Conservation (phyloP, 2,113 vertebrate genomes). For the Ctenomys sociabilis region DNA sequence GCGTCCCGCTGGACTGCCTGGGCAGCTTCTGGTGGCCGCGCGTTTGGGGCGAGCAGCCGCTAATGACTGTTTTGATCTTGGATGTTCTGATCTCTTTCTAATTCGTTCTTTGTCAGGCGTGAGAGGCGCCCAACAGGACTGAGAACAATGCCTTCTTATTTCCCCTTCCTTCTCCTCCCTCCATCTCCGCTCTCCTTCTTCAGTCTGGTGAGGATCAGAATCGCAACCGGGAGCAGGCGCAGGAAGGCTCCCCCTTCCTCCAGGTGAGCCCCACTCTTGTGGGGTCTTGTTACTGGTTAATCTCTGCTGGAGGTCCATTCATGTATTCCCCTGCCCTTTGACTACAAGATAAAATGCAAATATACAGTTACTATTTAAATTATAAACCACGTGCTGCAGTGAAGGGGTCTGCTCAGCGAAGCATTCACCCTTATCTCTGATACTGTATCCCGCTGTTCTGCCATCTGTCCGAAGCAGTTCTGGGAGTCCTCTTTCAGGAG, state of each 20-base stretch:
- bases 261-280: neutral
- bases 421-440: neutral
- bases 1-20: slow-evolving; percentile 82
- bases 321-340: neutral
- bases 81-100: slow-evolving; percentile 78
- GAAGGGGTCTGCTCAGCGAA: neutral
- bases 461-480: neutral
- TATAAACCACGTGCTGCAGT: neutral
- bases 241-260: neutral
- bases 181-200: neutral
- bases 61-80: slow-evolving; percentile 84
- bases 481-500: neutral
- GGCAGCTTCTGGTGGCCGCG: slow-evolving; percentile 79
- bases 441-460: too few relatives aligned
- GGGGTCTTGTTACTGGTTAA: accelerated
- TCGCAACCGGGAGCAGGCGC: accelerated
- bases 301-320: neutral
- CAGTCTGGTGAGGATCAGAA: neutral
- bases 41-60: slow-evolving; percentile 65
- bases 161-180: neutral
- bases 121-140: slow-evolving; percentile 46
- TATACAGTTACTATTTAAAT: neutral
- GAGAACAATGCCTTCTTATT: slow-evolving; percentile 47
- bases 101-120: slow-evolving; percentile 79
- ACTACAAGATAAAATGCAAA: neutral